phyloP scores from a whole-genome alignment of 2,888 invertebrate genomes.

The Antheraea yamamai region DNA sequence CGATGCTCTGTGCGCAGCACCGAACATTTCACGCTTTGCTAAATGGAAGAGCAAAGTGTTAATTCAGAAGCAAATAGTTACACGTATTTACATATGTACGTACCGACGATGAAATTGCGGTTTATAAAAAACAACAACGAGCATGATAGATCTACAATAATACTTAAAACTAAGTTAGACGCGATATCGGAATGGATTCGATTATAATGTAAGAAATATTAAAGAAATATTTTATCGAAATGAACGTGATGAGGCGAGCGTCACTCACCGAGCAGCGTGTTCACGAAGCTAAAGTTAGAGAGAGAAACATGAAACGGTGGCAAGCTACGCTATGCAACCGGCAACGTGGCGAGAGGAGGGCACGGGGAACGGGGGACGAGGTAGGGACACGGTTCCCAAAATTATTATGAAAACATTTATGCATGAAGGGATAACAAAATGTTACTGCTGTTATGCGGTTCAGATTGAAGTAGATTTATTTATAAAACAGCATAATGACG shows the following conservation, averaged over 20 bases:
- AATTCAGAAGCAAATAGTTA: slow-evolving; percentile 65
- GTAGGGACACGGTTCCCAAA: slow-evolving; percentile 66
- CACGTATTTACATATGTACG: slow-evolving; percentile 37
- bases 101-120: slow-evolving; percentile 25
- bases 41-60: slow-evolving; percentile 67
- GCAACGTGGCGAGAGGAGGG: slow-evolving; percentile 50
- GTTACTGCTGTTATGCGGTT: slow-evolving; percentile 60
- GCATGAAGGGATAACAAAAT: slow-evolving; percentile 77
- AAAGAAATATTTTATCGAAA: slow-evolving; percentile 34
- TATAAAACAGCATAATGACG: slow-evolving; percentile 51
- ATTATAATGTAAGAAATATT: slow-evolving; percentile 4
- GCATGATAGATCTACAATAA: background rate
- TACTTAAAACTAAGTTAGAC: slow-evolving; percentile 9
- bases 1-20: slow-evolving; percentile 46
- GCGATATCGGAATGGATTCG: slow-evolving; percentile 11
- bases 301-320: slow-evolving; percentile 54
- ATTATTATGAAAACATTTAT: slow-evolving; percentile 78
- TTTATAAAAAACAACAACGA: slow-evolving; percentile 7
- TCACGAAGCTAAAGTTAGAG: slow-evolving; percentile 56
- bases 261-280: slow-evolving; percentile 37
- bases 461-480: slow-evolving; percentile 64
- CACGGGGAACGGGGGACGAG: slow-evolving; percentile 44
- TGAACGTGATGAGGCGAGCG: slow-evolving; percentile 39
- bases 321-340: slow-evolving; percentile 50
- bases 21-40: slow-evolving; percentile 71